phyloP scores from a whole-genome alignment of 1,140 invertebrate species.

The Gryon sp. region DNA sequence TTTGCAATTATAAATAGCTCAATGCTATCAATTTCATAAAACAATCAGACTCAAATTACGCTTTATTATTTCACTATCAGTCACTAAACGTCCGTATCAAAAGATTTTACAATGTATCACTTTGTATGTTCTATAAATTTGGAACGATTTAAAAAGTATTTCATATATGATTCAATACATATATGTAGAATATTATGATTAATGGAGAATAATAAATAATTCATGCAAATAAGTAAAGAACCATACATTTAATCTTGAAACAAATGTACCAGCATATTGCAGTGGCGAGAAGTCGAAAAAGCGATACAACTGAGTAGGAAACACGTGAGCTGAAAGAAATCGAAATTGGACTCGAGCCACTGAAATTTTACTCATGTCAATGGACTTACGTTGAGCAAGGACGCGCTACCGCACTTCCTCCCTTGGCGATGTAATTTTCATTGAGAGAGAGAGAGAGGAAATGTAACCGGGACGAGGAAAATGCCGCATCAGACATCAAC shows the following conservation, averaged over 20 bases:
- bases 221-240: too few relatives aligned
- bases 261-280: slow-evolving; percentile 4
- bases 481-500: slow-evolving; percentile 2
- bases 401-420: not conserved
- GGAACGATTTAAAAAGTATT: too few relatives aligned
- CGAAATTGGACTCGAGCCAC: slow-evolving; percentile 29
- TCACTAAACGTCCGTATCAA: too few relatives aligned
- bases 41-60: slow-evolving; percentile 12
- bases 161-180: too few relatives aligned
- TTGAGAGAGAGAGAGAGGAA: too few relatives aligned
- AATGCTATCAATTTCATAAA: slow-evolving; percentile 10
- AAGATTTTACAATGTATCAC: too few relatives aligned
- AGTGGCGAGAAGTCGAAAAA: not conserved
- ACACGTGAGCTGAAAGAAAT: slow-evolving; percentile 16
- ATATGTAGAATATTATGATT: too few relatives aligned
- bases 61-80: slow-evolving; percentile 8
- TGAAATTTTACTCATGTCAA: slow-evolving; percentile 23
- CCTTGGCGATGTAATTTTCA: not conserved
- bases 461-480: too few relatives aligned
- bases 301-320: not conserved
- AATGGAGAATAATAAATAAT: too few relatives aligned
- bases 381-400: not conserved
- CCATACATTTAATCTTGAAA: too few relatives aligned
- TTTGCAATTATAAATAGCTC: slow-evolving; percentile 12
- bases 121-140: too few relatives aligned